Evolutionary conservation across 2,113 vertebrate species (phyloP), one percentile per base, ranked within the genome.

Genomic region (crab-eating macaque (Macaca fascicularis)): DNA sequence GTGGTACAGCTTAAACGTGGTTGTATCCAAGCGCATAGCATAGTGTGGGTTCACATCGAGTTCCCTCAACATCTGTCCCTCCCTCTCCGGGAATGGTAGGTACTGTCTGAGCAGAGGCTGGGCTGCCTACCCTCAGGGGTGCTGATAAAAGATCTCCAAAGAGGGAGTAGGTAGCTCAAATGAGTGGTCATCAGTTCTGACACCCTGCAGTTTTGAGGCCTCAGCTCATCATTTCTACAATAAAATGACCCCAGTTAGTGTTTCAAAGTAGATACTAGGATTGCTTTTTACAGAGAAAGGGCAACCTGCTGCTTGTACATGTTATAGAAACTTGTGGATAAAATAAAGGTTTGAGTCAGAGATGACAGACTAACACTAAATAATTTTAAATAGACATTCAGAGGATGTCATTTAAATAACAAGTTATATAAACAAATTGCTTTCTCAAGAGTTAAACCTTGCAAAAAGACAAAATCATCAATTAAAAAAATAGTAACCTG

Each of bases 181-280:
- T 72, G 72, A 93, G 27, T 30, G 67, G 17, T 13, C 43, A 72
- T 82, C 74, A 96, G 88, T 93, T 90, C 17, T 48, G 38, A 80
- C 64, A 92, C 19, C 3, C n/a, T 94, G 10, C 43, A 64, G 25
- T 84, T 94, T 32, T 67, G 72, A 93, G 40, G 9, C 27, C 10
- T 92, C 8, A 78, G 27, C 38, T 90, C 38, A 61, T 92, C 59
- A 94, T 92, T 96, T 97, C 14, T 90, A 59, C 27, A 61, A 83
- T 38, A 93, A 83, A 89, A 59, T 74, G 79, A 81, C 59, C 72
- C 30, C 40, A 91, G n/a, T 17, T 84, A 91, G 19, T 32, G 4
- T 72, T 89, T 93, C 50, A 90, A 50, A 76, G 48, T 57, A 84
- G 30, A 67, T 32, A 30, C 79, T 70, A 67, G 16, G 93, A 67